Evolutionary conservation across 2,113 vertebrate species (phyloP).

Genomic region (Archocentrus centrarchus): DNA sequence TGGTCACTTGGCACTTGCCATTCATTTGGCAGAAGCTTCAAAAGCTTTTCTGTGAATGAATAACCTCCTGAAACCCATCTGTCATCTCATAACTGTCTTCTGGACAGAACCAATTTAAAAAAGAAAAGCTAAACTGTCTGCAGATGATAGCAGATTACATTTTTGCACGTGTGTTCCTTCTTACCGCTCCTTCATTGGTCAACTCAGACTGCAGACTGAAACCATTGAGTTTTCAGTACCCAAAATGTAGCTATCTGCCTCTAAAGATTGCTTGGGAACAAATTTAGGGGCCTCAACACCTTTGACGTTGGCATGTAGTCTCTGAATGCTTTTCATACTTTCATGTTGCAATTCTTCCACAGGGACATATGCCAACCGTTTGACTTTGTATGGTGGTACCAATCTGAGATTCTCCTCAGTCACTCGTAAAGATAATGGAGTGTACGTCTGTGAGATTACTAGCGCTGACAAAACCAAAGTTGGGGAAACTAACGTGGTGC

Average conservation of each 20-base stretch:
- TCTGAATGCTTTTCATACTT: not conserved
- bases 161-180: no score
- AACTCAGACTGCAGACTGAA: no score
- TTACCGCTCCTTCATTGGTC: no score
- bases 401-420: slow-evolving; percentile 72
- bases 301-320: no score
- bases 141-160: no score
- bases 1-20: no score
- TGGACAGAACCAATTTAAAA: no score
- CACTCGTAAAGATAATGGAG: slow-evolving; percentile 72
- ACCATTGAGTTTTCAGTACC: no score
- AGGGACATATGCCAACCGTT: slow-evolving; percentile 59
- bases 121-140: no score
- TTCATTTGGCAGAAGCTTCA: no score
- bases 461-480: slow-evolving; percentile 21
- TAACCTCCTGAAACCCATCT: slow-evolving; percentile 1
- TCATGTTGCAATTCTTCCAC: slow-evolving; percentile 2
- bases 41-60: not conserved
- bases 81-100: not conserved
- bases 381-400: slow-evolving; percentile 2
- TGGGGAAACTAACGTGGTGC: slow-evolving; percentile 45
- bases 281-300: not conserved
- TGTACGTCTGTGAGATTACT: slow-evolving; percentile 78
- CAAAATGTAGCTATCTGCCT: no score
- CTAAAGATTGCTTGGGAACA: not conserved